Percentiles rank a stretch among this genome's conserved stretches.
Conservation (phyloP, 2,113 vertebrate species). For the Sclerurus mexicanus region DNA sequence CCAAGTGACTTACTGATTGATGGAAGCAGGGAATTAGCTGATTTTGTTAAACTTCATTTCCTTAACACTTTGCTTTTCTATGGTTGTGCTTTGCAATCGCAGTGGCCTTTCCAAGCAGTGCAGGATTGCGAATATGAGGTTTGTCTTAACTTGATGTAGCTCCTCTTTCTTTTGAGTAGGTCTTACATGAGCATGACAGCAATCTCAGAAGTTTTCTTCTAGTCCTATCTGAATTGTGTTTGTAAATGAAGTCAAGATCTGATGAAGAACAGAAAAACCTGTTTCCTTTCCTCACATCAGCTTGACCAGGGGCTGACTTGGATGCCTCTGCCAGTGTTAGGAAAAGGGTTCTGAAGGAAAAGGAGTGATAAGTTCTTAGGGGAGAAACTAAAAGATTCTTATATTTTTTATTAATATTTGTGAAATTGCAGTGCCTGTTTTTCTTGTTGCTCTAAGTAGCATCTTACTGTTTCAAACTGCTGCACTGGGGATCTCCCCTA, state of each 20-base stretch:
- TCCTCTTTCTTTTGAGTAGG: neutral
- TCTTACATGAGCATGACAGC: neutral
- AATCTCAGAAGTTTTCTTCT: neutral
- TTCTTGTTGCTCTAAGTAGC: neutral
- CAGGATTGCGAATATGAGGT: neutral
- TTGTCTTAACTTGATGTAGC: accelerated
- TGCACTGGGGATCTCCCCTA: neutral
- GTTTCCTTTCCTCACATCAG: neutral
- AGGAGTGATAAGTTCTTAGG: neutral
- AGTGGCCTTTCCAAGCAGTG: accelerated
- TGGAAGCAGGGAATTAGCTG: neutral
- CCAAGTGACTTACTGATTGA: neutral
- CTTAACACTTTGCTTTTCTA: neutral
- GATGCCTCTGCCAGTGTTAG: neutral
- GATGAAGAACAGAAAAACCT: neutral
- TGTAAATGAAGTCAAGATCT: neutral
- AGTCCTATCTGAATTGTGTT: neutral
- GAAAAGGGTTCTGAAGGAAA: neutral
- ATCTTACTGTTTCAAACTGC: neutral
- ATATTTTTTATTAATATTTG: neutral
- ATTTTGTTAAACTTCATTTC: neutral
- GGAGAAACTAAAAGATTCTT: neutral
- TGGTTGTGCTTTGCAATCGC: accelerated
- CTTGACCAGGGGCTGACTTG: neutral
- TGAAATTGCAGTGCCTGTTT: neutral